These are phyloP conservation scores for Mantis religiosa DNA, from an alignment of 2,888 invertebrate genomes.

Conservation along the genomic window DNA sequence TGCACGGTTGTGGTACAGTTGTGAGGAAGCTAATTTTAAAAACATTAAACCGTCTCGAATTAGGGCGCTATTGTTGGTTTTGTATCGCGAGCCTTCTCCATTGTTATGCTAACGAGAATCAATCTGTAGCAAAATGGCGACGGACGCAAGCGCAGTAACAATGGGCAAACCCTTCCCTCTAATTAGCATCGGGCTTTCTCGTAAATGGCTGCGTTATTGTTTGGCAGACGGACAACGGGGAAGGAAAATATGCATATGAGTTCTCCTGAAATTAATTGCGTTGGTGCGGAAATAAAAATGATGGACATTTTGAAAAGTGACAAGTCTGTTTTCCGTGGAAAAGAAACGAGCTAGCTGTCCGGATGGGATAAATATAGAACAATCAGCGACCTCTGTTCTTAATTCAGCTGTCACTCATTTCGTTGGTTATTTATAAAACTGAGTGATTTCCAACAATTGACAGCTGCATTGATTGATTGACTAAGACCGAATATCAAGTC, in stretches of 20 bases:
- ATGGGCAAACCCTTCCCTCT: conserved; percentile 5
- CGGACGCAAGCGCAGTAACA: background rate
- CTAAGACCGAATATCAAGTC: background rate
- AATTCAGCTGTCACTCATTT: background rate
- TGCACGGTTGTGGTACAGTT: too few species aligned
- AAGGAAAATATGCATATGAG: background rate
- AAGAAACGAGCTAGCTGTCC: background rate
- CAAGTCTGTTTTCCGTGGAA: background rate
- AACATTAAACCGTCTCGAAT: conserved; percentile 1
- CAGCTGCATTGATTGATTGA: background rate
- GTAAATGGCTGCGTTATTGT: conserved; percentile 6
- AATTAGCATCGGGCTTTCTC: conserved; percentile 12
- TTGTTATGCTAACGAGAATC: conserved; percentile 13
- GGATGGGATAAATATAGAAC: background rate
- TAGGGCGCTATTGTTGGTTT: background rate
- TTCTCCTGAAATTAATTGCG: background rate
- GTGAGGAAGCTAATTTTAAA: background rate
- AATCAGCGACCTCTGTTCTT: background rate
- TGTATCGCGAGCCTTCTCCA: background rate
- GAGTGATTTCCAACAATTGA: background rate
- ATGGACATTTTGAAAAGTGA: conserved; percentile 6
- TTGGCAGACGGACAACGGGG: background rate
- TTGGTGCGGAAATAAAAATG: conserved; percentile 10
- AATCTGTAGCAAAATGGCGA: conserved; percentile 10
- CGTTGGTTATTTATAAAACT: background rate